These are phyloP conservation scores for Conomelus anceps DNA, from an alignment of 2,888 invertebrate genomes.

Conservation along the genomic window DNA sequence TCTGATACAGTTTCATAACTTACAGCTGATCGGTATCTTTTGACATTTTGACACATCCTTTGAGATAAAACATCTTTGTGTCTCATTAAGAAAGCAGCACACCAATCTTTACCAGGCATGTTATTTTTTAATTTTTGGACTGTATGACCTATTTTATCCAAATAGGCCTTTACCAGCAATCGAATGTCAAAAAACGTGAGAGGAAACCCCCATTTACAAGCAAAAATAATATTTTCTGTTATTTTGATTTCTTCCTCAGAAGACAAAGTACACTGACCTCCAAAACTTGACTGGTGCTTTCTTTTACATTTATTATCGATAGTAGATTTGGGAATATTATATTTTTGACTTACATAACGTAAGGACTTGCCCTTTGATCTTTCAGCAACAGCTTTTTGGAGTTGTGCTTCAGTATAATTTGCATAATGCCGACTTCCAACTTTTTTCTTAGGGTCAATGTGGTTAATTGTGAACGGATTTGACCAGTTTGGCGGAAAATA, in stretches of 20 bases:
- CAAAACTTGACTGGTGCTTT: slow-evolving; percentile 22
- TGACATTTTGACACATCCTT: slow-evolving; percentile 31
- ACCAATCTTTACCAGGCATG: slow-evolving; percentile 34
- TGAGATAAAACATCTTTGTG: slow-evolving; percentile 23
- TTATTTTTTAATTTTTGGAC: slow-evolving; percentile 33
- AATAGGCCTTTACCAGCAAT: slow-evolving; percentile 21
- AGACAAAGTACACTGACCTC: slow-evolving; percentile 26
- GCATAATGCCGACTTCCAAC: too few species aligned
- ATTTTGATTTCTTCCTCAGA: slow-evolving; percentile 33
- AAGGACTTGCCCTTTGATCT: slow-evolving; percentile 20
- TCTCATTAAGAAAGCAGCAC: slow-evolving; percentile 29
- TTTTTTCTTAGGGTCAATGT: too few species aligned
- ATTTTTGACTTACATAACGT: slow-evolving; percentile 22
- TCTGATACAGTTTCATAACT: slow-evolving; percentile 26
- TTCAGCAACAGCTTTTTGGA: slow-evolving; percentile 22
- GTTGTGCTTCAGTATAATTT: slow-evolving; percentile 7
- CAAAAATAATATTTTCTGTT: slow-evolving; percentile 27
- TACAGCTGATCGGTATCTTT: slow-evolving; percentile 28
- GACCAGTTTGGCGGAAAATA: too few species aligned
- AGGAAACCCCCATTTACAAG: slow-evolving; percentile 34
- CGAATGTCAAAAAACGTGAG: slow-evolving; percentile 25
- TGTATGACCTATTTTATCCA: slow-evolving; percentile 20
- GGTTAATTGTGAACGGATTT: too few species aligned
- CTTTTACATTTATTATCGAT: slow-evolving; percentile 29
- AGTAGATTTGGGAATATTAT: slow-evolving; percentile 25